phyloP scores from a whole-genome alignment of 2,797 vertebrate species.

The Atherinosoma microstoma region DNA sequence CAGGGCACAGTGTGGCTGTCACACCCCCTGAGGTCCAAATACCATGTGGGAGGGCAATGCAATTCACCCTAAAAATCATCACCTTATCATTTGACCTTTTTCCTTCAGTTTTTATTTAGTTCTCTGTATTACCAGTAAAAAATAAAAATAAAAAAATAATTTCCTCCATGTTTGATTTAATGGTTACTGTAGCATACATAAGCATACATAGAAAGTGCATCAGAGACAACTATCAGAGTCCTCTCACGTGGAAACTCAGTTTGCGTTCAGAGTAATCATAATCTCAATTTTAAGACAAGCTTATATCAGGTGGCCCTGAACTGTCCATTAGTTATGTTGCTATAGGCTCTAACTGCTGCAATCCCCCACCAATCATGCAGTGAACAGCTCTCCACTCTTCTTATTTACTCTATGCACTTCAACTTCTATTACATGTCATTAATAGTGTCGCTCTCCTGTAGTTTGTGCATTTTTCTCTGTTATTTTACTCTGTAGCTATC shows the following conservation, averaged over 20 bases:
- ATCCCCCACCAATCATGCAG: no score
- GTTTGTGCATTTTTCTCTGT: not conserved
- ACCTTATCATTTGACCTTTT: slow-evolving; percentile 51
- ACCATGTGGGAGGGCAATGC: slow-evolving; percentile 48
- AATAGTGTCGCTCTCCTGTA: not conserved
- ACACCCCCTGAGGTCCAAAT: slow-evolving; percentile 64
- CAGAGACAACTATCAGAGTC: not conserved
- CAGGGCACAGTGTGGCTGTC: slow-evolving; percentile 73
- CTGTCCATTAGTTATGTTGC: not conserved
- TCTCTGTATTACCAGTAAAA: slow-evolving; percentile 10
- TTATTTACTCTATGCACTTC: not conserved
- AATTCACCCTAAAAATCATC: slow-evolving; percentile 32
- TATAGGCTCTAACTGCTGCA: not conserved
- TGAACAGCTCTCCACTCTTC: not conserved
- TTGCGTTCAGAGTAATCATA: not conserved
- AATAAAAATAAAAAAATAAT: not conserved
- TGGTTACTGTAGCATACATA: not conserved
- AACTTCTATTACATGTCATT: not conserved
- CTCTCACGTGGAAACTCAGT: not conserved
- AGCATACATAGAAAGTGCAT: slow-evolving; percentile 4
- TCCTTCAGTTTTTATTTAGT: slow-evolving; percentile 38
- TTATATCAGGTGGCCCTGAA: not conserved
- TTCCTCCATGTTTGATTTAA: not conserved
- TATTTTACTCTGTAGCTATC: not conserved
- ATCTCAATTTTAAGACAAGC: not conserved